These are phyloP conservation scores for Lobophora halterata DNA, from an alignment of 2,888 invertebrate genomes.

Conservation along the genomic window DNA sequence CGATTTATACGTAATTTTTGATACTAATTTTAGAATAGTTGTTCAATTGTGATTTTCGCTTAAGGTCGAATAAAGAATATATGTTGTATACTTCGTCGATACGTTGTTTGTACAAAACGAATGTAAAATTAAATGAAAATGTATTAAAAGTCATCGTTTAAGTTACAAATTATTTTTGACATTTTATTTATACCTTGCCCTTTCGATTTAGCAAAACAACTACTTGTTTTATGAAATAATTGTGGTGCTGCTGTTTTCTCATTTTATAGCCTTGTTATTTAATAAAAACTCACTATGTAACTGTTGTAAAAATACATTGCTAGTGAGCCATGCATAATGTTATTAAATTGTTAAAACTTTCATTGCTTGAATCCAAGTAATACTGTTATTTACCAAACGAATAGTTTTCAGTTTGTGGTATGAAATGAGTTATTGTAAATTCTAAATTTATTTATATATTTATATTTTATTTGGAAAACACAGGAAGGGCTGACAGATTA, in stretches of 20 bases:
- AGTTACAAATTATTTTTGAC: constrained; percentile 63
- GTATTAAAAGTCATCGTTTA: constrained; percentile 79
- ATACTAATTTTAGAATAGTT: constrained; percentile 46
- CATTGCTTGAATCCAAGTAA: too few relatives aligned
- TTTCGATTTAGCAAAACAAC: constrained; percentile 11
- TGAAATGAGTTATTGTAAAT: too few relatives aligned
- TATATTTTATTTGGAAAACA: too few relatives aligned
- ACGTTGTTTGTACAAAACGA: constrained; percentile 75
- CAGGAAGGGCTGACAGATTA: too few relatives aligned
- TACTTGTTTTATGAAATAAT: constrained; percentile 10
- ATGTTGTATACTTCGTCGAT: constrained; percentile 62
- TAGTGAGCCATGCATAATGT: too few relatives aligned
- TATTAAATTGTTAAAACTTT: neutral
- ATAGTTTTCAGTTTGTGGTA: too few relatives aligned
- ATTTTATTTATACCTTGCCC: constrained; percentile 50
- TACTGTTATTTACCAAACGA: too few relatives aligned
- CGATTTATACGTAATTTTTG: constrained; percentile 69
- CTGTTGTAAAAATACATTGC: too few relatives aligned
- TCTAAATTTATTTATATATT: too few relatives aligned
- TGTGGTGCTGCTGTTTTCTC: constrained; percentile 9
- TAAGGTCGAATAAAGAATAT: constrained; percentile 56
- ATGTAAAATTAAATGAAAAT: constrained; percentile 72
- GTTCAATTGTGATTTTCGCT: constrained; percentile 51
- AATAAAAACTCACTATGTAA: too few relatives aligned
- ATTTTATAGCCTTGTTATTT: constrained; percentile 5